Base-by-base conservation (phyloP, 2,113 vertebrate genomes). In the Clarias magur region DNA sequence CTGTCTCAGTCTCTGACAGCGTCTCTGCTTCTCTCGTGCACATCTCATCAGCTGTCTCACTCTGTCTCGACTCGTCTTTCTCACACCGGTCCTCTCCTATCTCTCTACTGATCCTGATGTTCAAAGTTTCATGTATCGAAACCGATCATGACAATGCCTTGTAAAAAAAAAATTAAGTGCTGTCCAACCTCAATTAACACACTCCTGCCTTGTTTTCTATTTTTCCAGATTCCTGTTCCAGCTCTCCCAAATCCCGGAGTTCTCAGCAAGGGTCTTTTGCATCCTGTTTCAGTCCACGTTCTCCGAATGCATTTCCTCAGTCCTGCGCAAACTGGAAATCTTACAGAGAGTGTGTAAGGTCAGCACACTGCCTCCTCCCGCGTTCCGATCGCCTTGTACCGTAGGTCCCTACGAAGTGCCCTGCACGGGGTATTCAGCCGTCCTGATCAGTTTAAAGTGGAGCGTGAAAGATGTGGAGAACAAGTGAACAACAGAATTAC, bases 271-370 rank as follows among this genome's bases (percentile, higher is more conserved):
- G 88, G 97, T 98, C 2, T 99, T 99, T 93, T 99, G 98, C 92
- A 99, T 99, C 91, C 93, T 99, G 80, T 98, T 98, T 91, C 98
- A 98, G 34, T 97, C 97, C 65, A 97, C 96, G 0, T 99, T 98
- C 94, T 95, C 95, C 56, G 98, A 99, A 93, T 97, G 95, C 91
- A 97, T 97, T 93, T 94, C 93, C 3, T 96, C 96, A 19, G 95
- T 99, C 80, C 95, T 30, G 38, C 97, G 95, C 88, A 99, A 98
- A 91, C 94, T 99, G 67, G 97, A 97, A 86, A 95, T 95, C 30
- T 90, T 99, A 48, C 96, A 97, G 93, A 97, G 95, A 87, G 93
- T 98, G 11, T 98, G 97, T 91, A 96, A 97, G 96, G 98, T 99
- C 87, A 82, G 96, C 82, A 23, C 19, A 56, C 17, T 54, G 34